phyloP scores from a whole-genome alignment of 1,140 invertebrate genomes.

The Brachionus asplanchnoidis region DNA sequence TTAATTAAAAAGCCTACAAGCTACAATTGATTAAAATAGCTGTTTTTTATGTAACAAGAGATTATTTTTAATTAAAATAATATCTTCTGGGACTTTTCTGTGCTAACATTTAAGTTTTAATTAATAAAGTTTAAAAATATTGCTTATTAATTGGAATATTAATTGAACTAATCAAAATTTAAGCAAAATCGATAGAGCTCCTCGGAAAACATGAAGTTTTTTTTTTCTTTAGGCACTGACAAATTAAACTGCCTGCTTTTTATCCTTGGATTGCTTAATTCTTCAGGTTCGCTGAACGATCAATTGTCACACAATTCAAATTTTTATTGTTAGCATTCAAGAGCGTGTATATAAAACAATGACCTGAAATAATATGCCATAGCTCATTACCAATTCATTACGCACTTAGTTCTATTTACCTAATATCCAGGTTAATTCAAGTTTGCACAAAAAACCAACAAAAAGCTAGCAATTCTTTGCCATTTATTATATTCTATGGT shows the following conservation, averaged over 20 bases:
- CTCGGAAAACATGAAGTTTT: neutral
- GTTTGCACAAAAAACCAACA: neutral
- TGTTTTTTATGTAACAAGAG: neutral
- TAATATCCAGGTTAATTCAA: conserved; percentile 17
- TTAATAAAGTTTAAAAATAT: neutral
- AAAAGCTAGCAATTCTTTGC: neutral
- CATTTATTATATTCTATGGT: neutral
- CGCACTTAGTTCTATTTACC: neutral
- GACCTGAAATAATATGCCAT: neutral
- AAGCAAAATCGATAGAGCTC: neutral
- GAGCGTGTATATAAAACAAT: neutral
- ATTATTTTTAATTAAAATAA: neutral
- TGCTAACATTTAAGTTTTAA: neutral
- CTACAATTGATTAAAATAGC: neutral
- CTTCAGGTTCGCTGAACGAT: neutral
- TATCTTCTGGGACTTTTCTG: neutral
- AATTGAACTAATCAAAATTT: neutral
- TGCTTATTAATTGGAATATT: neutral
- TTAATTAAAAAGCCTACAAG: neutral
- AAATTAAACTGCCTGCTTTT: neutral
- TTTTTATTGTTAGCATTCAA: neutral
- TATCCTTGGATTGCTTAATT: neutral
- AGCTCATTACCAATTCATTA: neutral
- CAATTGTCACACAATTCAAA: neutral
- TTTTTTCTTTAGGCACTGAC: neutral